Conservation (phyloP, 2,888 invertebrate species). For the Rotaria macrura region DNA sequence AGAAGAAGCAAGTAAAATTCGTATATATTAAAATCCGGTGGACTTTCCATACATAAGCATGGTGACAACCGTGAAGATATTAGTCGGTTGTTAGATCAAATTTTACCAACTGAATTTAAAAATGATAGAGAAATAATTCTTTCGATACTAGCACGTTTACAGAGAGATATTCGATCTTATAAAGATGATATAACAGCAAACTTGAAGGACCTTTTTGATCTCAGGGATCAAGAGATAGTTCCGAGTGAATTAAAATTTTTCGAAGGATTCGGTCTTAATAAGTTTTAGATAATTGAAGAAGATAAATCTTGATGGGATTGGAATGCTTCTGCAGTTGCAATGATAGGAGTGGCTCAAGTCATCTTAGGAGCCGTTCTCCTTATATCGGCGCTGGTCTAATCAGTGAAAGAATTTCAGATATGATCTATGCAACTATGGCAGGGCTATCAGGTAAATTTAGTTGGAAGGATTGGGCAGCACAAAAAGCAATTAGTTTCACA, state of each 20-base stretch:
- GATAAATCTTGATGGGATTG: constrained; percentile 19
- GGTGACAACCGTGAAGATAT: neutral
- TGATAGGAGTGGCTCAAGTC: neutral
- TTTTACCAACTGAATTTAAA: neutral
- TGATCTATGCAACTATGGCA: neutral
- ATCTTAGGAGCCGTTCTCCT: neutral
- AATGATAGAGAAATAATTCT: neutral
- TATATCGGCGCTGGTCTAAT: neutral
- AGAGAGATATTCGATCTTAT: neutral
- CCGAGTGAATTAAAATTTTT: neutral
- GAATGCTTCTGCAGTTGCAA: constrained; percentile 3
- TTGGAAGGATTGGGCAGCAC: constrained; percentile 5
- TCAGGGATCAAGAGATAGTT: neutral
- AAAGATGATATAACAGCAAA: neutral
- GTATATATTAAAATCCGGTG: neutral
- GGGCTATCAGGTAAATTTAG: neutral
- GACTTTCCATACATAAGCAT: neutral
- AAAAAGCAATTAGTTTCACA: neutral
- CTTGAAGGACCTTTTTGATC: neutral
- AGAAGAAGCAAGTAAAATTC: constrained; percentile 8
- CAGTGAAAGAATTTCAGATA: neutral
- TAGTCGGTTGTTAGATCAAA: neutral
- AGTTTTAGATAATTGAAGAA: neutral
- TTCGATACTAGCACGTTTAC: neutral
- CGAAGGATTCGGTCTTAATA: neutral